Evolutionary conservation across 1,140 invertebrate genomes (phyloP), one percentile per base, ranked within the genome.

Genomic region (Ephestia elutella): DNA sequence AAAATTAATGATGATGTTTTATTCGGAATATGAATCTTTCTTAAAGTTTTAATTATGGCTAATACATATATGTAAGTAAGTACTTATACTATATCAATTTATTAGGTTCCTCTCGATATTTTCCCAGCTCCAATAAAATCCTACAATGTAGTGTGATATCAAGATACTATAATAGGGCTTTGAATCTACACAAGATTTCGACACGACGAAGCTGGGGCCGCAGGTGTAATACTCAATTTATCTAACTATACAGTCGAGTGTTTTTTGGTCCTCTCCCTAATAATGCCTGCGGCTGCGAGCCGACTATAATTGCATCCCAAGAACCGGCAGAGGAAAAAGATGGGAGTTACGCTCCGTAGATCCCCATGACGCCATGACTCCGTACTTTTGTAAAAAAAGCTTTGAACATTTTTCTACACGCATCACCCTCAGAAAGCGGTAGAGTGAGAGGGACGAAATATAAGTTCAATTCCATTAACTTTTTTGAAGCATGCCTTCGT

Each of bases 271-370:
- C 19, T 64, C 58, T 65, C 30, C 35, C 20, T 65, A 68, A 71
- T 73, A 76, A 76, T 72, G 60, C 62, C 21, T 28, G 62, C 50
- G 56, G 56, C 59, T 62, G 61, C 53, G 62, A 67, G 63, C 68
- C 59, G 56, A 66, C 54, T 49, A 68, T 83, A 81, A 83, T 83
- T 81, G 74, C 64, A 65, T 81, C 77, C 75, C 69, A 64, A 70
- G 75, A 78, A 77, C 57, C 56, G 73, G 30, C 73, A 66, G 66
- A 66, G 68, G 73, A 76, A 75, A 83, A 75, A 63, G 65, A 71
- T 68, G 61, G 30, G 67, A 66, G 68, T 75, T 76, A 78, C 75
- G 71, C 70, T 76, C 72, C 51, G 68, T 63, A 69, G 62, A 60
- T 60, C 63, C 63, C 64, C 64, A 71, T 81, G 76, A 83, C 63